Evolutionary conservation across 37 sponge, comb jelly and placozoan species (phyloP).

Genomic region (Chondrosia reniformis): DNA sequence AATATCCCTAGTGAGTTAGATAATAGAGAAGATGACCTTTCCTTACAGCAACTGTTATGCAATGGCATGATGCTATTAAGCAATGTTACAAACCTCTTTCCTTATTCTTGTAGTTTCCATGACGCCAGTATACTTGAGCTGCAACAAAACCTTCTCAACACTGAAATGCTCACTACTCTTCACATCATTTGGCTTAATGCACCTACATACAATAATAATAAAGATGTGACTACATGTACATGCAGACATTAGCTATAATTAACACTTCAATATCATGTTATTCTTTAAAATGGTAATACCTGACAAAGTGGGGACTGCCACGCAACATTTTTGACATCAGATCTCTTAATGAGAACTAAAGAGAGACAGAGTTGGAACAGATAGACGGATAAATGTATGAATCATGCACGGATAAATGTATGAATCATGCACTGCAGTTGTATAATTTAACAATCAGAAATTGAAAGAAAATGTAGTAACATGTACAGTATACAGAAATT

Average conservation of each 20-base stretch:
- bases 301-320: constrained; percentile 81
- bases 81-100: constrained; percentile 41
- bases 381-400: not conserved
- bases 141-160: constrained; percentile 59
- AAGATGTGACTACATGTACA: not conserved
- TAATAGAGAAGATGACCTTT: too few relatives aligned
- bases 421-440: too few relatives aligned
- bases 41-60: too few relatives aligned
- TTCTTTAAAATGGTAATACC: constrained; percentile 32
- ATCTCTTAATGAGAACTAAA: constrained; percentile 73
- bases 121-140: constrained; percentile 80
- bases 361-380: not conserved
- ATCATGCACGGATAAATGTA: too few relatives aligned
- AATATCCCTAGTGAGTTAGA: constrained; percentile 74
- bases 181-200: constrained; percentile 79
- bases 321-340: constrained; percentile 73
- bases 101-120: constrained; percentile 79
- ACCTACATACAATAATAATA: constrained; percentile 23
- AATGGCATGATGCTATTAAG: not conserved
- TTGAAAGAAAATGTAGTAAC: too few relatives aligned
- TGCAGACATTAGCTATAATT: too few relatives aligned
- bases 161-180: constrained; percentile 59
- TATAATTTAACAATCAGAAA: too few relatives aligned
- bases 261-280: too few relatives aligned
- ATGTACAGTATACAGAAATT: too few relatives aligned